phyloP scores from a whole-genome alignment of 1,140 invertebrate species.

The Zelostemma sp. region DNA sequence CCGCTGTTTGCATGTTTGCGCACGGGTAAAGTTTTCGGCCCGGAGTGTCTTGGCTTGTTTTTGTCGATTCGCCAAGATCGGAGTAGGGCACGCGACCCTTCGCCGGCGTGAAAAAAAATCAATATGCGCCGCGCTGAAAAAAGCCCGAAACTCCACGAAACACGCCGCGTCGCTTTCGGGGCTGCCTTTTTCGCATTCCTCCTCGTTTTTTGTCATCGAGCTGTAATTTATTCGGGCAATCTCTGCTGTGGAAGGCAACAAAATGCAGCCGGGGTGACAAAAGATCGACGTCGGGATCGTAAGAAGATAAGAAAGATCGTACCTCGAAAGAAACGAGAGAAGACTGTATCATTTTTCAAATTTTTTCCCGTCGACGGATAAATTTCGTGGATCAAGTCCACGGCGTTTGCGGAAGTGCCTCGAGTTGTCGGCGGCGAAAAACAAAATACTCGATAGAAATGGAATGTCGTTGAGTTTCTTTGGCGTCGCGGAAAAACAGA shows the following conservation, averaged over 20 bases:
- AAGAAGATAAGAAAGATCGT: too few relatives aligned
- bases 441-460: too few relatives aligned
- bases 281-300: too few relatives aligned
- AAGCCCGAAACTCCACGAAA: slow-evolving; percentile 16
- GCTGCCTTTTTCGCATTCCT: neutral
- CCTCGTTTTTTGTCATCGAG: neutral
- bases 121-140: slow-evolving; percentile 32
- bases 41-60: slow-evolving; percentile 12
- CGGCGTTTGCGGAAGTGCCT: too few relatives aligned
- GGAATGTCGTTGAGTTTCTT: too few relatives aligned
- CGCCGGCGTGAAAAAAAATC: slow-evolving; percentile 33
- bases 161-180: slow-evolving; percentile 8
- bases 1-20: neutral
- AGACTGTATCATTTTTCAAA: too few relatives aligned
- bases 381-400: too few relatives aligned
- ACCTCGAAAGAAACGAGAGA: too few relatives aligned
- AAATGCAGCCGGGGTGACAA: too few relatives aligned
- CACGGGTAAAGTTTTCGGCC: neutral
- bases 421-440: too few relatives aligned
- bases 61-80: slow-evolving; percentile 13
- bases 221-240: slow-evolving; percentile 4
- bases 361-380: too few relatives aligned
- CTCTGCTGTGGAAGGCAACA: neutral
- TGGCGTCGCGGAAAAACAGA: too few relatives aligned
- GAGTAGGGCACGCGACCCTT: slow-evolving; percentile 39